Percentiles rank a stretch among this genome's conserved stretches.
phyloP scores from a whole-genome alignment of 2,113 vertebrate species.

The Butorides virescens region DNA sequence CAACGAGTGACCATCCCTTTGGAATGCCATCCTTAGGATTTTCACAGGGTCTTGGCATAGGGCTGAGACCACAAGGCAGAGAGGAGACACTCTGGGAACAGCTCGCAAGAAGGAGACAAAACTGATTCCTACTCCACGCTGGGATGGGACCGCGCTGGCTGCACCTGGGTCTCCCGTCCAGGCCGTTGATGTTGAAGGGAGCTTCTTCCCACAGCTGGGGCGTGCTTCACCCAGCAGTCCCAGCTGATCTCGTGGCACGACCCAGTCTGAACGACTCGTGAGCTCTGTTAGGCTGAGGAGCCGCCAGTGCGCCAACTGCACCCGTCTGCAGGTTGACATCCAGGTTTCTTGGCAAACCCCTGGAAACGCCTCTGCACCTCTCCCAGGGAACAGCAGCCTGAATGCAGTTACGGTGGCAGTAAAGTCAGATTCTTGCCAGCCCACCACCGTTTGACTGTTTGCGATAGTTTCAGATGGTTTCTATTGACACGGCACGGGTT shows the following conservation, averaged over 20 bases:
- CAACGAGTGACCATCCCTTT: not conserved
- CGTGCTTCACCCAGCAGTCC: not conserved
- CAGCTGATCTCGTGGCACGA: not conserved
- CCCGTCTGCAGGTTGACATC: not conserved
- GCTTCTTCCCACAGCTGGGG: not conserved
- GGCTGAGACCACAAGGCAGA: not conserved
- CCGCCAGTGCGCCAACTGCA: too few relatives aligned
- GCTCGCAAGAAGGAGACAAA: not conserved
- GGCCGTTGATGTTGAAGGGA: not conserved
- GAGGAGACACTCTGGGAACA: too few relatives aligned
- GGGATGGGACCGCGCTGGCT: not conserved
- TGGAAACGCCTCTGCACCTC: not conserved
- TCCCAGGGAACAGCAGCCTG: not conserved
- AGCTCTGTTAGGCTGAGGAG: not conserved
- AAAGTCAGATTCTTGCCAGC: not conserved
- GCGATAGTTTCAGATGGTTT: not conserved
- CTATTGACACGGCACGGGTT: accelerated
- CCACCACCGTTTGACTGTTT: not conserved
- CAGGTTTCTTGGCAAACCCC: not conserved
- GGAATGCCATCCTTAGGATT: not conserved
- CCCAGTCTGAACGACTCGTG: not conserved
- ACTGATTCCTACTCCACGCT: not conserved
- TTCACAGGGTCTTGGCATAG: not conserved
- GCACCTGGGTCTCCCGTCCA: not conserved
- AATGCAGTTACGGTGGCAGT: not conserved